Evolutionary conservation across 2,113 vertebrate genomes (phyloP), one percentile per base, ranked within the genome.

Genomic region (Rallus limicola): DNA sequence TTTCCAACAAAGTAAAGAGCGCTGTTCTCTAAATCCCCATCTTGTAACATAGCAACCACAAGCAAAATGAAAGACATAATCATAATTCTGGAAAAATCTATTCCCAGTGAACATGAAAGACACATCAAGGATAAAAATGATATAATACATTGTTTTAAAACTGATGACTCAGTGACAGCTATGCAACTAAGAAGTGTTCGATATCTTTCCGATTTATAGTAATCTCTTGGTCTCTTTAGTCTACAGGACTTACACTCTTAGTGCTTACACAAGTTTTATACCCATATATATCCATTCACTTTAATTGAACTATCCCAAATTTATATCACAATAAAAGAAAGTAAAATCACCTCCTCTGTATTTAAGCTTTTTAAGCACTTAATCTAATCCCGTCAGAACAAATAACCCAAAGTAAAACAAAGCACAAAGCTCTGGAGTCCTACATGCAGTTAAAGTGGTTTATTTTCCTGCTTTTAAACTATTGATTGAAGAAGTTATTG

Each of bases 401-500:
- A 97, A 96, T 77, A 96, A 95, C 86, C 5, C 26, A 82, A 95
- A 81, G 74, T 80, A 92, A 96, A 95, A 97, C 86, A 97, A 97
- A 89, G 86, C 91, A 17, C 78, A 69, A 33, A 95, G 95, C 92
- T 92, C 92, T 86, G 31, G 75, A 86, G 87, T 67, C 87, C 90
- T 95, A 90, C 67, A 77, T 15, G 90, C 60, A 88, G 86, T 96
- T 97, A 94, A 96, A 92, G 86, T 92, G 96, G 92, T 97, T 97
- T 98, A 97, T 94, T 94, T 95, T 92, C 93, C 74, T 92, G 84
- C 60, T 94, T 90, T 97, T 78, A 78, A 80, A 84, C 92, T 97
- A 98, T 97, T 97, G 97, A 98, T 98, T 97, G 80, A 64, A 93
- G 95, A 96, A 92, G 91, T 81, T 92, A 95, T 79, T 90, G 83